Evolutionary conservation across 2,888 invertebrate genomes (phyloP), one percentile per base, ranked within the genome.

Genomic region (Patella depressa): DNA sequence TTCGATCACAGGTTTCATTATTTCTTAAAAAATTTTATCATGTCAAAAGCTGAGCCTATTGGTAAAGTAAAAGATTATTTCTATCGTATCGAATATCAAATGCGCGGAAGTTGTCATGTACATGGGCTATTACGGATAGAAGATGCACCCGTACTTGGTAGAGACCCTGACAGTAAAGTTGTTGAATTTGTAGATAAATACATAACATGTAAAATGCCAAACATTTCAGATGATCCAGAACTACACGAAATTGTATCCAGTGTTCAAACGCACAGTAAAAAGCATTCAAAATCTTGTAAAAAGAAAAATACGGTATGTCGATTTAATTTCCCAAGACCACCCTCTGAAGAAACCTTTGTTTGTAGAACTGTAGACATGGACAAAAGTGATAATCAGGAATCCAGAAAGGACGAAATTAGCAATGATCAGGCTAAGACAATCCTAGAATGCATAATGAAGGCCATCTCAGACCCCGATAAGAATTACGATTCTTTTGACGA

Each of bases 101-200:
- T 81, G 17, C 75, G 85, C 4, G 86, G 86, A 4, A 82, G 81
- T 12, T 83, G 83, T 15, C 84, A 85, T 75, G 79, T 83, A 5
- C 85, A 85, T 59, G 77, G 79, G 77, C 55, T 85, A 53, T 76
- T 77, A 29, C 83, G 85, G 83, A 79, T 82, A 7, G 76, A 82
- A 71, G 74, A 80, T 79, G 81, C 84, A 2, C 82, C 81, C 19
- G 78, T 59, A 55, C 59, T 83, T 72, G 83, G 81, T 55, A 73
- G 53, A 2, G 79, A 79, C 53, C n/a, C 65, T 29, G 79, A 80
- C 76, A 78, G 73, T 73, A 57, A 74, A 17, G 80, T 80, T 72
- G 53, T 82, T 19, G 55, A 72, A 71, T 83, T 79, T 55, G 69
- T 81, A 45, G 82, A 81, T 34, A 74, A 77, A 5, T 53, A 74